These are phyloP conservation scores for Parnassius glacialis DNA, from an alignment of 2,888 invertebrate genomes.

Conservation along the genomic window DNA sequence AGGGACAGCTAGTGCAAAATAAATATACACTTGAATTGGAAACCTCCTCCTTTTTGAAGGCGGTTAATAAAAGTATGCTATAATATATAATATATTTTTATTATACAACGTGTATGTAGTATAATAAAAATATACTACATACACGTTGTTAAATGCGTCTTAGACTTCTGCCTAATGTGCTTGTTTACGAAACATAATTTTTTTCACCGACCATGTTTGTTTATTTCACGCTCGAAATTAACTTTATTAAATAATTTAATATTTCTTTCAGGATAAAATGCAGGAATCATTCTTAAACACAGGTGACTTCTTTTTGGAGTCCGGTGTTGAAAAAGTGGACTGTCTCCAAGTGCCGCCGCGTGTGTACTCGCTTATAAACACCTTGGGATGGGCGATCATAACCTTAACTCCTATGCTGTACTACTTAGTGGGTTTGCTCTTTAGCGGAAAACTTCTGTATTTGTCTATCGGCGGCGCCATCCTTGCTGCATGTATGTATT, in stretches of 20 bases:
- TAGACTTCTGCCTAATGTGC: too few relatives aligned
- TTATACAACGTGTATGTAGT: too few relatives aligned
- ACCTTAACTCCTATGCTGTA: constrained; percentile 87
- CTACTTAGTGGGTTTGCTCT: constrained; percentile 83
- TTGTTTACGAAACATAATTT: too few relatives aligned
- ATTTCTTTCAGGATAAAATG: constrained; percentile 83
- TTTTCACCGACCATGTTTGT: too few relatives aligned
- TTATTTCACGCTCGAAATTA: too few relatives aligned
- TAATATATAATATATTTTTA: too few relatives aligned
- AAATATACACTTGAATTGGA: too few relatives aligned
- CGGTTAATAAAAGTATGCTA: too few relatives aligned
- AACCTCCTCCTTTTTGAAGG: too few relatives aligned
- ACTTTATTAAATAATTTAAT: not conserved
- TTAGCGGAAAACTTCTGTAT: constrained; percentile 87
- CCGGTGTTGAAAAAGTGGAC: constrained; percentile 84
- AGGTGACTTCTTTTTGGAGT: constrained; percentile 89
- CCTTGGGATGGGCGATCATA: constrained; percentile 84
- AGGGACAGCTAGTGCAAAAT: too few relatives aligned
- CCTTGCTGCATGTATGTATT: constrained; percentile 87
- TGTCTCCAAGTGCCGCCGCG: constrained; percentile 81
- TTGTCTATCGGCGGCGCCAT: constrained; percentile 86
- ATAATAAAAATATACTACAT: too few relatives aligned
- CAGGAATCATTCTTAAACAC: constrained; percentile 86
- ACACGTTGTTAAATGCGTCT: too few relatives aligned
- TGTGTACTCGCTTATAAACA: constrained; percentile 85